Evolutionary conservation across 2,888 invertebrate genomes (phyloP), one percentile per base, ranked within the genome.

Genomic region (Rhamphomyia laevipes): DNA sequence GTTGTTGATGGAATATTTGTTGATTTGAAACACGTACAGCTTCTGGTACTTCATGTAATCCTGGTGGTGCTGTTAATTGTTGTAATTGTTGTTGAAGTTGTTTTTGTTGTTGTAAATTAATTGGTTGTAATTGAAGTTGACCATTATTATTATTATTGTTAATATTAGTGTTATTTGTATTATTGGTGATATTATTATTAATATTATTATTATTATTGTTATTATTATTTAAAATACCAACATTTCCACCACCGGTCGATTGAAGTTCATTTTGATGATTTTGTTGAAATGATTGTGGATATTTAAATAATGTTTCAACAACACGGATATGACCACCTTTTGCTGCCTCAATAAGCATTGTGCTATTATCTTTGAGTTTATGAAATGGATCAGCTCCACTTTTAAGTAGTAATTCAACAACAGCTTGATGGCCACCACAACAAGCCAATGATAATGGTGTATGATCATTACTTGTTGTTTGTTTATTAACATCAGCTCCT

Each of bases 341-440:
- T 44, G 97, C 90, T 46, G 96, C 97, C 73, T 99, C 97, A 61
- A 99, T 96, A 58, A 99, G 77, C 86, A 96, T 97, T 48, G 95
- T 96, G 53, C 94, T 93, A 70, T 95, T 95, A 73, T 99, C 97
- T 77, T 96, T 95, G 46, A 99, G 80, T 73, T 92, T 94, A 74
- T 95, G 91, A 71, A 89, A 89, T 45, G 94, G 93, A 75, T 97
- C 92, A 41, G 95, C 95, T 59, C 90, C 86, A 72, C 90, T 85
- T 47, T 87, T 82, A 53, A 99, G 77, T 55, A 99, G 76, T 62
- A 91, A 76, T 73, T 96, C 92, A 21, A 96, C 96, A 46, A 95
- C 92, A 57, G 86, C 80, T 57, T 90, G 80, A 73, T 96, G 95
- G 2, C 97, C 97, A 54, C 95, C 95, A 55, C 93, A 93, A 73